Evolutionary conservation across 2,113 vertebrate species (phyloP).

Genomic region (Theristicus caerulescens): DNA sequence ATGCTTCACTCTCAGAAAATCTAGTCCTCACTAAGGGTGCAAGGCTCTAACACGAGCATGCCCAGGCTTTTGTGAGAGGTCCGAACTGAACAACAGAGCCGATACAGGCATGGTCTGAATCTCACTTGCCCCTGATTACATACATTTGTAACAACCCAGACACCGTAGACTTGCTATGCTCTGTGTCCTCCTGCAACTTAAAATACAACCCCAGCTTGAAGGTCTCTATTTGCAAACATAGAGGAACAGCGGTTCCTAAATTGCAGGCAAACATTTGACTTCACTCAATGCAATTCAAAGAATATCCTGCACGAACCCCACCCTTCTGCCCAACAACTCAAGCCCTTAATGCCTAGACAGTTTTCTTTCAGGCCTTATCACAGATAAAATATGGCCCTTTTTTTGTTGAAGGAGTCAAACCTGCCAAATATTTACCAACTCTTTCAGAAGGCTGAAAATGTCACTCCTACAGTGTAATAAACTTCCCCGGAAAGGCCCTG

Average conservation of each 20-base stretch:
- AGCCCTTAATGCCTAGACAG: conserved; percentile 29
- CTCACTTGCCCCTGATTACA: neutral
- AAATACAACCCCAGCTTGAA: conserved; percentile 27
- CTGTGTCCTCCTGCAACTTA: neutral
- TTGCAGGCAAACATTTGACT: conserved; percentile 60
- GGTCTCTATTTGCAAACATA: conserved; percentile 48
- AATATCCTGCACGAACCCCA: conserved; percentile 25
- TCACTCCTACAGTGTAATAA: conserved; percentile 36
- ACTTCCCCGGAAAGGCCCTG: conserved; percentile 18
- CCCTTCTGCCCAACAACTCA: conserved; percentile 15
- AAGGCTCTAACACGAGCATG: neutral
- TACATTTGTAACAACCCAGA: neutral
- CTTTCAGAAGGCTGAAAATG: conserved; percentile 45
- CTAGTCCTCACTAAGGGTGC: neutral
- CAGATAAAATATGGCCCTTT: conserved; percentile 1
- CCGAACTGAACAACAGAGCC: neutral
- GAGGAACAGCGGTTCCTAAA: conserved; percentile 40
- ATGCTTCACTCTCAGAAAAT: neutral
- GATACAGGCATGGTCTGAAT: neutral
- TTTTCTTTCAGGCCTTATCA: conserved; percentile 61
- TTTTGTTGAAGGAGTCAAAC: conserved; percentile 29
- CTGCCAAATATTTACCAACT: conserved; percentile 74
- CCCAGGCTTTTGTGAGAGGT: neutral
- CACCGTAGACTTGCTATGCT: neutral
- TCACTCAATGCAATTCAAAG: conserved; percentile 24